phyloP scores from a whole-genome alignment of 1,140 invertebrate species.

The Drosophila burlai region DNA sequence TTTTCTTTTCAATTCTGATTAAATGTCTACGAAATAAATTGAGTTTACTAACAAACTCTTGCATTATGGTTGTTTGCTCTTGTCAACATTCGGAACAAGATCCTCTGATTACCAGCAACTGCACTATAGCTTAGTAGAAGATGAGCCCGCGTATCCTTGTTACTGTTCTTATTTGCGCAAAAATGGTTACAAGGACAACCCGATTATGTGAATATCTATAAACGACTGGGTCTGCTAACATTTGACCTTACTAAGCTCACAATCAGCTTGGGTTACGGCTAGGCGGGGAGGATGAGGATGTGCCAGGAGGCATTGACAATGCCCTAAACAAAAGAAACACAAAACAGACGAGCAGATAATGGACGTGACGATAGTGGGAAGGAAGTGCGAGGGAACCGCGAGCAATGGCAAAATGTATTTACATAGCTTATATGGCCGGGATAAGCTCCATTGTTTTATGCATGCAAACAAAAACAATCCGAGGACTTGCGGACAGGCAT shows the following conservation, averaged over 20 bases:
- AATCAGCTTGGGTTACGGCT: constrained; percentile 26
- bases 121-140: constrained; percentile 1
- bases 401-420: constrained; percentile 54
- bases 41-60: neutral
- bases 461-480: constrained; percentile 48
- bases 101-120: neutral
- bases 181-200: constrained; percentile 75
- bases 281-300: constrained; percentile 8
- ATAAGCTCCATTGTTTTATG: constrained; percentile 61
- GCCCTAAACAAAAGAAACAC: constrained; percentile 62
- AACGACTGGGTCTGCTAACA: constrained; percentile 55
- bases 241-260: constrained; percentile 67
- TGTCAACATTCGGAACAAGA: constrained; percentile 3
- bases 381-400: constrained; percentile 20
- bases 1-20: neutral
- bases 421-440: constrained; percentile 49
- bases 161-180: constrained; percentile 43
- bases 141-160: constrained; percentile 25
- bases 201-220: constrained; percentile 63
- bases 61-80: neutral
- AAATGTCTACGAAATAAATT: neutral
- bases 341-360: constrained; percentile 64
- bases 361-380: constrained; percentile 34
- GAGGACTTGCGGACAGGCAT: constrained; percentile 4
- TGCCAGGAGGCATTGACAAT: constrained; percentile 68